Evolutionary conservation across 2,113 vertebrate genomes (phyloP).

Genomic region (Alces alces): DNA sequence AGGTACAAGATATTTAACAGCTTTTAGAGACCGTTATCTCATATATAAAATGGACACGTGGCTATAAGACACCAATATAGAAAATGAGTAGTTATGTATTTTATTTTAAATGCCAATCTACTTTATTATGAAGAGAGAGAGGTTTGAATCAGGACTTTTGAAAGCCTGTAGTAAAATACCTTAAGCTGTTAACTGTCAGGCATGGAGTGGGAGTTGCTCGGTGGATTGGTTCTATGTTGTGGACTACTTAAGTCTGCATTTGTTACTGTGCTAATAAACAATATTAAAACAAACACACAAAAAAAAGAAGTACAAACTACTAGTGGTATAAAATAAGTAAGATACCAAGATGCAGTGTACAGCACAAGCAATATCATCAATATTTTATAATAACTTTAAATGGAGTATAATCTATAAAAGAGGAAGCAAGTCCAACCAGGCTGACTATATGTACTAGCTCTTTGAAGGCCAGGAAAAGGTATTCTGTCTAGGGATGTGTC

Average conservation of each 20-base stretch:
- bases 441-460: not conserved
- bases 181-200: conserved; percentile 87
- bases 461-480: not conserved
- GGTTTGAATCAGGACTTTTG: conserved; percentile 76
- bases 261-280: conserved; percentile 90
- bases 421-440: not conserved
- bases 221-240: conserved; percentile 86
- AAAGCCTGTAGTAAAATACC: conserved; percentile 88
- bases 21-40: conserved; percentile 80
- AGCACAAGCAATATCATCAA: not conserved
- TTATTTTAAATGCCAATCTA: conserved; percentile 82
- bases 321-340: not conserved
- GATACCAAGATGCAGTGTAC: not conserved
- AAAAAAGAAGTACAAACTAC: not conserved
- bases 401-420: not conserved
- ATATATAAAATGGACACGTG: conserved; percentile 69
- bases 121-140: conserved; percentile 77
- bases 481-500: not conserved
- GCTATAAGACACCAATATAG: conserved; percentile 70
- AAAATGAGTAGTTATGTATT: conserved; percentile 78
- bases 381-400: not conserved
- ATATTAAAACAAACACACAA: conserved; percentile 77
- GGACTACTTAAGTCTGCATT: conserved; percentile 84
- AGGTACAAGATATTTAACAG: conserved; percentile 75
- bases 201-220: conserved; percentile 83